Evolutionary conservation across 2,888 invertebrate species (phyloP).

Genomic region (Xestoiulus laeticollis): DNA sequence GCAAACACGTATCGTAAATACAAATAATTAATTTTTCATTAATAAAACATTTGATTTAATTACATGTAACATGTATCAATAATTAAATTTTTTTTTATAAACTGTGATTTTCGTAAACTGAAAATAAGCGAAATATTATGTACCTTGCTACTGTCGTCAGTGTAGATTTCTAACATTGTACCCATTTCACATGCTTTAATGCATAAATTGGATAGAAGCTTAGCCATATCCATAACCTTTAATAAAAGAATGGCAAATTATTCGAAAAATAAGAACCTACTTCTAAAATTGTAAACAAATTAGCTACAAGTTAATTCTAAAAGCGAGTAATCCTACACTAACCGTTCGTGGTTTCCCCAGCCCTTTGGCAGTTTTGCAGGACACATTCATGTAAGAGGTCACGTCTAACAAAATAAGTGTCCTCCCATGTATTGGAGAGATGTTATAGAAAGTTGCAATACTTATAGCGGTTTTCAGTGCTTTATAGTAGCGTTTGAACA

Average conservation of each 20-base stretch:
- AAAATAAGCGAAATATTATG: no score
- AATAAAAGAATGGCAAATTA: slow-evolving; percentile 2
- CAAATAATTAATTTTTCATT: no score
- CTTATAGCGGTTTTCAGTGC: slow-evolving; percentile 65
- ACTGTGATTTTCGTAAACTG: no score
- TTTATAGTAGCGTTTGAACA: slow-evolving; percentile 62
- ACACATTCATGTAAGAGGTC: slow-evolving; percentile 58
- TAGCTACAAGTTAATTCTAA: no score
- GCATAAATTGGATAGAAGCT: slow-evolving; percentile 65
- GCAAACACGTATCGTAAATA: no score
- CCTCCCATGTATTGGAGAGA: slow-evolving; percentile 65
- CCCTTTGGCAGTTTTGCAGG: slow-evolving; percentile 62
- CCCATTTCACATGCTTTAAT: slow-evolving; percentile 64
- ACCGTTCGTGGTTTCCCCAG: slow-evolving; percentile 63
- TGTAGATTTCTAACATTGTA: neutral
- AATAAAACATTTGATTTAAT: no score
- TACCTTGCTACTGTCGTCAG: no score
- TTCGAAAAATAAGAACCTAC: no score
- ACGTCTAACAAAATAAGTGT: slow-evolving; percentile 64
- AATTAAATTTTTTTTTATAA: no score
- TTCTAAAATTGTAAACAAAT: no score
- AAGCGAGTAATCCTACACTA: no score
- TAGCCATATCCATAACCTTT: slow-evolving; percentile 62
- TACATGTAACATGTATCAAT: no score
- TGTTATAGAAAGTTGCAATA: slow-evolving; percentile 65